These are phyloP conservation scores for Acyrthosiphon pisum DNA, from an alignment of 1,140 invertebrate species.

Conservation along the genomic window DNA sequence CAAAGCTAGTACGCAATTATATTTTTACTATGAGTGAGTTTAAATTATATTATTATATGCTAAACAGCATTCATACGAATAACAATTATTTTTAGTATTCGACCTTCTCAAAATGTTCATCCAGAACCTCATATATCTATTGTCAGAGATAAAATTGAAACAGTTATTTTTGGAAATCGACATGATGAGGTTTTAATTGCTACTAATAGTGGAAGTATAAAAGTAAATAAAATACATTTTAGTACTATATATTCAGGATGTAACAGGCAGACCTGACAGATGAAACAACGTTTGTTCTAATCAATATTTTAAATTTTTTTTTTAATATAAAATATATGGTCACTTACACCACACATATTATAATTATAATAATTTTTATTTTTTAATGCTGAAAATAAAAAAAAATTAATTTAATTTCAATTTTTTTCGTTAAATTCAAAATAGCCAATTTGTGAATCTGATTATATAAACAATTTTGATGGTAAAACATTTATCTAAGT, in stretches of 20 bases:
- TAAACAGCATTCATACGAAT: neutral
- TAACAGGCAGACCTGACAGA: no score
- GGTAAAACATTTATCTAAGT: no score
- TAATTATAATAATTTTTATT: no score
- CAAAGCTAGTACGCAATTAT: slow-evolving; percentile 35
- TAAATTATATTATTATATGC: slow-evolving; percentile 16
- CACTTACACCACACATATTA: no score
- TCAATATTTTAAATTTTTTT: no score
- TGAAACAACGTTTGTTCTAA: no score
- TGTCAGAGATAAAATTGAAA: slow-evolving; percentile 36
- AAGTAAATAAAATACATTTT: slow-evolving; percentile 46
- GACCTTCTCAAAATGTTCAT: neutral
- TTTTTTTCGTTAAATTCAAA: no score
- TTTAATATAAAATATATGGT: no score
- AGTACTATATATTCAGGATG: neutral
- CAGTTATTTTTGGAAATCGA: slow-evolving; percentile 55
- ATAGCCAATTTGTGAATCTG: no score
- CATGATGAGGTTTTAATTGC: slow-evolving; percentile 56
- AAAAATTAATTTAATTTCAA: no score
- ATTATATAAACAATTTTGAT: no score
- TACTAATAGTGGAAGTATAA: slow-evolving; percentile 53
- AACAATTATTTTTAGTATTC: slow-evolving; percentile 40
- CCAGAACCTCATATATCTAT: slow-evolving; percentile 42
- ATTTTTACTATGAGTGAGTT: slow-evolving; percentile 58
- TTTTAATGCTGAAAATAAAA: no score